Base-by-base conservation (phyloP, 1,140 invertebrate genomes). In the Brachionus rubens region DNA sequence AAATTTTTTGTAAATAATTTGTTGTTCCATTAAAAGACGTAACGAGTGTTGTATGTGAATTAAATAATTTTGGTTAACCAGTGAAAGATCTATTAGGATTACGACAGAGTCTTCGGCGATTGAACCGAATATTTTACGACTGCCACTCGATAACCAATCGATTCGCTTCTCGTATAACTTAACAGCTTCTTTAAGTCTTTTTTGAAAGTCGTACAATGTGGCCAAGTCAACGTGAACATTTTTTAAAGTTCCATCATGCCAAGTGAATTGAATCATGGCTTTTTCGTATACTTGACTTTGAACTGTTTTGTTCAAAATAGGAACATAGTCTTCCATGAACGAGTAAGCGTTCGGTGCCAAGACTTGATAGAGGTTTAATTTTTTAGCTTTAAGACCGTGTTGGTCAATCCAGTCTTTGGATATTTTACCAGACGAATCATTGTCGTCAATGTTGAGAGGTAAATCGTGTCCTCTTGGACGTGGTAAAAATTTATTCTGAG, bases 241-340 rank as follows among this genome's bases (percentile, higher is more conserved):
- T 77, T 82, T 84, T 28, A 81, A 78, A 12, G 83, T 80, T 4
- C 84, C 84, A 80, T 85, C 84, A 79, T 83, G 81, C 84, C 84
- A 85, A 14, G 80, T 72, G 68, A 85, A 84, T 80, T 84, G 83
- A 7, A 82, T 80, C 83, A 85, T 84, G 4, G 50, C 54, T 26
- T 82, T 82, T 80, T 83, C 82, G 80, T 85, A 80, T n/a, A 85
- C 83, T 78, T 83, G 82, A n/a, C 84, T 85, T 76, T 83, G 82
- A 0, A 85, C 84, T 75, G 82, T 83, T 77, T 83, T 83, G 52
- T 82, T 81, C 24, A 85, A 82, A 19, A 84, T 80, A 5, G 83
- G 84, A 36, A 85, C 81, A 76, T 83, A 85, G 47, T 85, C 83
- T 77, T 85, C 83, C 43, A 80, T 81, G 77, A 81, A 84, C 2